Percentiles rank a stretch among this genome's conserved stretches.
Conservation (phyloP, 2,797 vertebrate species). For the Pelodytes ibericus region DNA sequence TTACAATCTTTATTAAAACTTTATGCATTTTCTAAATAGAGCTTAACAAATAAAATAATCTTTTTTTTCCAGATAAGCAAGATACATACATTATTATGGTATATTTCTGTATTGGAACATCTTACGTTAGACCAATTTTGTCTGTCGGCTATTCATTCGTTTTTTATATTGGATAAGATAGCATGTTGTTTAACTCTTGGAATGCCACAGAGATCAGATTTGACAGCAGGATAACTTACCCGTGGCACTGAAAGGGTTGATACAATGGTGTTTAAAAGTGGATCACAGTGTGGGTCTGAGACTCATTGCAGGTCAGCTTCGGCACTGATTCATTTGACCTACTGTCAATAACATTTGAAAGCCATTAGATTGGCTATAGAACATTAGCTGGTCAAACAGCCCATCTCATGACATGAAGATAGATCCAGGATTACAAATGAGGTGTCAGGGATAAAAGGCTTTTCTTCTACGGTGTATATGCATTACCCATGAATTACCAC, state of each 20-base stretch:
- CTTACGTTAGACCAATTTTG: conserved; percentile 20
- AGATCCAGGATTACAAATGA: conserved; percentile 42
- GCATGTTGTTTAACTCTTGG: not conserved
- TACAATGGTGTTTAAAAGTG: conserved; percentile 10
- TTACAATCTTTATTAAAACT: conserved; percentile 32
- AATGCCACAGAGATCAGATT: not conserved
- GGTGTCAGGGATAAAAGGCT: conserved; percentile 26
- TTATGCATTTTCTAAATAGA: conserved; percentile 21
- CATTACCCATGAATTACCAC: not conserved
- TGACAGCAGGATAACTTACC: not conserved
- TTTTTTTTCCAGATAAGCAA: conserved; percentile 12
- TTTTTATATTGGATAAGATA: conserved; percentile 16
- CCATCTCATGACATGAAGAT: conserved; percentile 41
- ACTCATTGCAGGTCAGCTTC: conserved; percentile 37
- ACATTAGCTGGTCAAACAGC: conserved; percentile 44
- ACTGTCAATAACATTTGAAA: conserved; percentile 53
- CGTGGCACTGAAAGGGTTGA: not conserved
- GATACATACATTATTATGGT: conserved; percentile 33
- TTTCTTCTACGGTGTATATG: not conserved
- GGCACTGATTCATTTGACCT: conserved; percentile 42
- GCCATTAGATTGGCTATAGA: conserved; percentile 36
- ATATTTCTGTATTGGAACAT: conserved; percentile 21
- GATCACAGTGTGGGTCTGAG: conserved; percentile 5
- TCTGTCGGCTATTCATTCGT: conserved; percentile 24
- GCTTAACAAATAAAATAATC: conserved; percentile 49